A percentile compares a stretch with the other conserved stretches of the same genome.
These are phyloP conservation scores for Rhinopomastus cyanomelas DNA, from an alignment of 2,113 vertebrate genomes.

Conservation along the genomic window DNA sequence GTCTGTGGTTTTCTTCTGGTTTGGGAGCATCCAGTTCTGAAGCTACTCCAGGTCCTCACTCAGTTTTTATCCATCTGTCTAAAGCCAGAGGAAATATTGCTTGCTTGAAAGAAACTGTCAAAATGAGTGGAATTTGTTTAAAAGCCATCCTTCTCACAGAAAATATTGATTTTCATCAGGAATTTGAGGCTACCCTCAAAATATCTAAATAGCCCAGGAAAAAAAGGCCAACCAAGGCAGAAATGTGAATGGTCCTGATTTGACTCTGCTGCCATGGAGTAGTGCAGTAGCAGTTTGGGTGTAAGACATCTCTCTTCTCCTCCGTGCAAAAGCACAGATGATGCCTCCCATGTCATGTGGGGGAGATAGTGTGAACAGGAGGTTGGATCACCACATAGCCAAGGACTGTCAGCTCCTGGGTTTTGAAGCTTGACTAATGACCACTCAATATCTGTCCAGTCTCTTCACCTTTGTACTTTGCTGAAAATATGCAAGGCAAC, in stretches of 20 bases:
- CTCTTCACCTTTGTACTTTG: neutral
- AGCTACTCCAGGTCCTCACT: neutral
- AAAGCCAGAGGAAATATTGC: neutral
- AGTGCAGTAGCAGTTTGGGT: neutral
- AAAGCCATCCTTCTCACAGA: neutral
- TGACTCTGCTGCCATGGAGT: accelerated
- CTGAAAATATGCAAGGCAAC: neutral
- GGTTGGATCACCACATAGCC: neutral
- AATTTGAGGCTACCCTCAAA: neutral
- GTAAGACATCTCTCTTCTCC: neutral
- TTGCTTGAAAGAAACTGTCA: neutral
- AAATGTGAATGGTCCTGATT: neutral
- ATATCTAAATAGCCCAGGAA: neutral
- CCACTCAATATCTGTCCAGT: neutral
- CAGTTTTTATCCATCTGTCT: neutral
- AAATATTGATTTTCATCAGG: neutral
- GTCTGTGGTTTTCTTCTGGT: neutral
- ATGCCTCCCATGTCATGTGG: accelerated
- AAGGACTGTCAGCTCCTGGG: neutral
- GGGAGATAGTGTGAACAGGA: accelerated
- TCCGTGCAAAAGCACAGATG: neutral
- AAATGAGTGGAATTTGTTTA: neutral
- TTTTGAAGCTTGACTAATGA: neutral
- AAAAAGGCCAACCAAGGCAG: neutral
- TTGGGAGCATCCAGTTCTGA: neutral